A percentile compares a stretch with the other conserved stretches of the same genome.
These are phyloP conservation scores for Acrobasis suavella DNA, from an alignment of 2,888 invertebrate genomes.

Conservation along the genomic window DNA sequence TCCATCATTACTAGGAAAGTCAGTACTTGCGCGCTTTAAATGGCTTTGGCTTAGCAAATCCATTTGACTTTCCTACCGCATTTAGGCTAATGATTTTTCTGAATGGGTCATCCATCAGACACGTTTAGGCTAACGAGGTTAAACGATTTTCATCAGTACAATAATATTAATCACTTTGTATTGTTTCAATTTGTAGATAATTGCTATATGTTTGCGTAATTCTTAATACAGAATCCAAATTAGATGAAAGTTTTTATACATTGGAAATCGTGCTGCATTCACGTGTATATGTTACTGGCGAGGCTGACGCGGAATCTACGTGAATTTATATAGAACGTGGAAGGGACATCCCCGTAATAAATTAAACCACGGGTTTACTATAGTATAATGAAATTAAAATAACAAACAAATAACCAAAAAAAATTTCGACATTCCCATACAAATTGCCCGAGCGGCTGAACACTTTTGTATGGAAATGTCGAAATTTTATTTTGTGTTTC, in stretches of 20 bases:
- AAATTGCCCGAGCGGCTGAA: too few species aligned
- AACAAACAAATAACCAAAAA: too few species aligned
- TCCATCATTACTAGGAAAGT: background rate
- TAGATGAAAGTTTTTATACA: background rate
- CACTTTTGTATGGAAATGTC: too few species aligned
- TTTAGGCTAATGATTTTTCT: conserved; percentile 30
- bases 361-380: too few species aligned
- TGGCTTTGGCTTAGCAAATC: background rate
- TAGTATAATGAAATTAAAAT: too few species aligned
- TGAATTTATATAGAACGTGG: too few species aligned
- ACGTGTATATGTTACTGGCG: background rate
- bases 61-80: conserved; percentile 14
- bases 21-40: background rate
- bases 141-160: conserved; percentile 27
- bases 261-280: background rate
- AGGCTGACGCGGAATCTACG: background rate
- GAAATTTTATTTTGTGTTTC: too few species aligned
- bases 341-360: too few species aligned
- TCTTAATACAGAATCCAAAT: background rate
- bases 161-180: background rate
- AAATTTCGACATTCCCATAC: too few species aligned
- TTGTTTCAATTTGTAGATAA: conserved; percentile 5
- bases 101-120: conserved; percentile 32
- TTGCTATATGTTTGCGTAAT: background rate
- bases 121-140: conserved; percentile 32